Percentiles rank a stretch among this genome's conserved stretches.
Evolutionary conservation across 2,113 vertebrate genomes (phyloP).

Genomic region (Elgaria multicarinata): DNA sequence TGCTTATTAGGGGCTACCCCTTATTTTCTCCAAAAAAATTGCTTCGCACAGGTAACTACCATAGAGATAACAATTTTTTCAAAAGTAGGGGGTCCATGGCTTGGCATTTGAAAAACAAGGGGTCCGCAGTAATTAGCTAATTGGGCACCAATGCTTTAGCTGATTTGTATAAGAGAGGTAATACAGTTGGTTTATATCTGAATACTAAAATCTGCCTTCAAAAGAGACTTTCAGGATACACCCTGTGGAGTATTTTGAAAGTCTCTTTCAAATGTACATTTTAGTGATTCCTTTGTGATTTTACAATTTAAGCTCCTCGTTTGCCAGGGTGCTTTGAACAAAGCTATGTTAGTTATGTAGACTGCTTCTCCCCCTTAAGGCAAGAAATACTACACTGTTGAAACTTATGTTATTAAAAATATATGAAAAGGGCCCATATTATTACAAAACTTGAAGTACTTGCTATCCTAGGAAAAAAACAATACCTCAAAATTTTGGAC

Average conservation of each 20-base stretch:
- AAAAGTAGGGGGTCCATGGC: no score
- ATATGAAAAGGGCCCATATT: neutral
- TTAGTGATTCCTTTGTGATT: neutral
- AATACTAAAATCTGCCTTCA: neutral
- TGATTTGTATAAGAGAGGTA: accelerated
- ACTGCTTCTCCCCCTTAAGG: no score
- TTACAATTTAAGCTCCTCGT: neutral
- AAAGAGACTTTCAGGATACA: neutral
- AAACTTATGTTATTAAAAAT: slow-evolving; percentile 12
- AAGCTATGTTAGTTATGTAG: neutral
- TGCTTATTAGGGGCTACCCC: no score
- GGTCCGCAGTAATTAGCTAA: no score
- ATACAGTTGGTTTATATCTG: neutral
- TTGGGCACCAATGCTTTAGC: no score
- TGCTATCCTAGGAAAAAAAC: neutral
- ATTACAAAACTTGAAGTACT: neutral
- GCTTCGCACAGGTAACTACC: no score
- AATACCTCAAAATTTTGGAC: slow-evolving; percentile 44
- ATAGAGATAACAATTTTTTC: no score
- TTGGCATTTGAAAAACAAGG: no score
- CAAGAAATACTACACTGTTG: neutral
- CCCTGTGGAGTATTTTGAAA: neutral
- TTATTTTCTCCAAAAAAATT: no score
- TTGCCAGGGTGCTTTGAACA: neutral
- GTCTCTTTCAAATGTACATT: no score